phyloP scores from a whole-genome alignment of 1,140 invertebrate genomes.

The Conopomorpha cramerella region DNA sequence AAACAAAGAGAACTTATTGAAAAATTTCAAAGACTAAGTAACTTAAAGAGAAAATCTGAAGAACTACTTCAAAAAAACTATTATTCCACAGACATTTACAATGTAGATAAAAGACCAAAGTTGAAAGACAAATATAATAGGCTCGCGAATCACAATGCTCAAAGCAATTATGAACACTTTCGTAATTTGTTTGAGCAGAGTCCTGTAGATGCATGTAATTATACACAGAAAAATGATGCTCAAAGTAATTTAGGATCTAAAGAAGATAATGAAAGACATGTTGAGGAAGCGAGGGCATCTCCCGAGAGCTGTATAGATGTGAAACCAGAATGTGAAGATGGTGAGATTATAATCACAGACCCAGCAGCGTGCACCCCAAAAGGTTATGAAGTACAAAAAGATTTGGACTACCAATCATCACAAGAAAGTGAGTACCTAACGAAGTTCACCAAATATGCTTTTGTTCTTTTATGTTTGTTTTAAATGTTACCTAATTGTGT shows the following conservation, averaged over 20 bases:
- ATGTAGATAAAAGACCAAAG: slow-evolving; percentile 45
- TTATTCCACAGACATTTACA: slow-evolving; percentile 24
- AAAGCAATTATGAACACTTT: slow-evolving; percentile 33
- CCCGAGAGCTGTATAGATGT: slow-evolving; percentile 24
- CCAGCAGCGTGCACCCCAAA: slow-evolving; percentile 44
- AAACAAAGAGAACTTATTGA: slow-evolving; percentile 49
- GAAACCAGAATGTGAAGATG: slow-evolving; percentile 52
- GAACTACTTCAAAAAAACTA: slow-evolving; percentile 48
- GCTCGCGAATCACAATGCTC: slow-evolving; percentile 23
- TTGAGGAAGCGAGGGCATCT: too few species aligned
- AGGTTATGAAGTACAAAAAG: slow-evolving; percentile 35
- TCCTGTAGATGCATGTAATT: slow-evolving; percentile 38
- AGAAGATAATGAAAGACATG: too few species aligned
- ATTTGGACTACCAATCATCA: slow-evolving; percentile 36
- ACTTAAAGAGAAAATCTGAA: slow-evolving; percentile 53
- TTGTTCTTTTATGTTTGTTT: slow-evolving; percentile 3
- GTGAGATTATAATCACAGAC: slow-evolving; percentile 45
- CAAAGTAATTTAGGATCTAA: too few species aligned
- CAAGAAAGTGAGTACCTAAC: slow-evolving; percentile 58
- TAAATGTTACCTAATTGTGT: too few species aligned
- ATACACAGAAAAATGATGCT: too few species aligned
- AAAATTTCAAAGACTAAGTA: slow-evolving; percentile 45
- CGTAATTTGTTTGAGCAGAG: slow-evolving; percentile 42
- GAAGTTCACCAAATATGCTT: too few species aligned
- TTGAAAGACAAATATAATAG: slow-evolving; percentile 44